Percentiles rank a stretch among this genome's conserved stretches.
phyloP scores from a whole-genome alignment of 2,113 vertebrate species.

The Lipophrys pholis region DNA sequence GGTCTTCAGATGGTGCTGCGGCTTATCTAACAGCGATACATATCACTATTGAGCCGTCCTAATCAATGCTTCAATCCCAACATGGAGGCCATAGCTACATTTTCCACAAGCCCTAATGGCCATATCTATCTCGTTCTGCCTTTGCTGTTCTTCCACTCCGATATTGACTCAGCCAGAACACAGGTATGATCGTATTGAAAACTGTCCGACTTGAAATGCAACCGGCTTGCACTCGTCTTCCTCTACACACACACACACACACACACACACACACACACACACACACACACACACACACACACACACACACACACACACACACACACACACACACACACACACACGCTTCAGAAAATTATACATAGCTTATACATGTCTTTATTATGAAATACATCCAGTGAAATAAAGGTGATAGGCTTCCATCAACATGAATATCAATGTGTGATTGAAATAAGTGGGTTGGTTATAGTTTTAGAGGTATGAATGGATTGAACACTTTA shows the following conservation, averaged over 20 bases:
- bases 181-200: constrained; percentile 16
- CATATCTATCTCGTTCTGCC: constrained; percentile 17
- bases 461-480: too few relatives aligned
- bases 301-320: too few relatives aligned
- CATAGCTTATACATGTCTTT: too few relatives aligned
- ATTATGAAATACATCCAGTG: too few relatives aligned
- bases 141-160: constrained; percentile 9
- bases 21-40: constrained; percentile 66
- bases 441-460: too few relatives aligned
- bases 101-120: constrained; percentile 41
- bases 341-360: too few relatives aligned
- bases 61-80: constrained; percentile 59
- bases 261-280: too few relatives aligned
- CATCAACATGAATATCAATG: too few relatives aligned
- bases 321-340: too few relatives aligned
- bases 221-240: neutral
- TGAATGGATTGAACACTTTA: too few relatives aligned
- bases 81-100: constrained; percentile 27
- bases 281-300: too few relatives aligned
- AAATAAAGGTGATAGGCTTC: too few relatives aligned
- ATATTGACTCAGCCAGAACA: constrained; percentile 18
- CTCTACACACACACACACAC: neutral
- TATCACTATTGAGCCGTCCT: constrained; percentile 58
- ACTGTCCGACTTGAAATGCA: constrained; percentile 29
- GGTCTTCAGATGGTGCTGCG: constrained; percentile 44